Base-by-base conservation (phyloP, 2,797 vertebrate species). In the Parauchenoglanis ngamensis region DNA sequence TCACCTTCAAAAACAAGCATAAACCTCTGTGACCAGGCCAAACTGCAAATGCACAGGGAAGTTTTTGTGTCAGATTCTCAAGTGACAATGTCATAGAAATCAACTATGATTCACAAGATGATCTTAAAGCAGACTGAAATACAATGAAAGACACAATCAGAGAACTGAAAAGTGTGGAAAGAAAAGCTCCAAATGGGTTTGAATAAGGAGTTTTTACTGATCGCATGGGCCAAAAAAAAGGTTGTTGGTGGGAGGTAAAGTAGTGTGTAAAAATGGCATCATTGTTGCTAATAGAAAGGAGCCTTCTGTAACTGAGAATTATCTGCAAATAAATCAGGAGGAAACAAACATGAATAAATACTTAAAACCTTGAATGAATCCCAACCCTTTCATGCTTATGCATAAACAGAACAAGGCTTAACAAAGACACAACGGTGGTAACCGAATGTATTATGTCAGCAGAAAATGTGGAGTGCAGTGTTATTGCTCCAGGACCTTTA, bases 401-500 rank as follows among this genome's bases (percentile, higher is more conserved):
- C 57, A 46, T 63, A 63, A 81, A 81, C 57, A 63, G 57, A 81
- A 61, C 11, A 65, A 80, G 61, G 23, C 40, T 59, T 63, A 83
- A 83, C 81, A 65, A 44, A 56, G 76, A 81, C 76, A 31, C 61
- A 5, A 67, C 61, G 5, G 63, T 54, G 63, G 46, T 31, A 83
- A 19, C 61, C 49, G 19, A 83, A 83, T 68, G 81, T 49, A 57
- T 87, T 89, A 85, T 90, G 76, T 86, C 82, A 83, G 85, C 80
- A 85, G 56, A 87, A 90, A 59, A 46, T 61, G 54, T 86, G 79
- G 67, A 67, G 90, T 86, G 90, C 89, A 81, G 90, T 89, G 87
- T 85, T 90, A 85, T 93, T 88, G 78, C 89, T 84, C 68, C 10
- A 82, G 85, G 87, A 90, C 89, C 93, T 92, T 89, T 90, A 93